A percentile compares a stretch with the other conserved stretches of the same genome.
Evolutionary conservation across 2,797 vertebrate genomes (phyloP).

Genomic region (Ctenopoma kingsleyae): DNA sequence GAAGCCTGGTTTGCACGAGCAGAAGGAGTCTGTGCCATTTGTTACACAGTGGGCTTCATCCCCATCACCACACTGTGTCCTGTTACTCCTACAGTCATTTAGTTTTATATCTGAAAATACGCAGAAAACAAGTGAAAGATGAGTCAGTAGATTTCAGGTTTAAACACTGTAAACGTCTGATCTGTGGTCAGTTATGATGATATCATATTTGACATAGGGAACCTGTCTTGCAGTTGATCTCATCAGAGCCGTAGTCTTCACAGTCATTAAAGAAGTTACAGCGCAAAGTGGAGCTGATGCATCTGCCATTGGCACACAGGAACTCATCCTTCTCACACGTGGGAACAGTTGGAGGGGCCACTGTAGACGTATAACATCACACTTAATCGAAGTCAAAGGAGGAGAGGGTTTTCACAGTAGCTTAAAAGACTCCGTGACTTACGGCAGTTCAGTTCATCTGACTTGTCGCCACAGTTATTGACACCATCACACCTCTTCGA

Average conservation of each 20-base stretch:
- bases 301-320: slow-evolving; percentile 88
- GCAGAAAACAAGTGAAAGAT: neutral
- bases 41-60: slow-evolving; percentile 92
- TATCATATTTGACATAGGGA: slow-evolving; percentile 4
- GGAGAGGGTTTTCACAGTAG: neutral
- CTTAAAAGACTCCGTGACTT: slow-evolving; percentile 61
- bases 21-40: slow-evolving; percentile 88
- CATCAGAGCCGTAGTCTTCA: slow-evolving; percentile 92
- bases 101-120: slow-evolving; percentile 86
- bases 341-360: slow-evolving; percentile 70
- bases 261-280: slow-evolving; percentile 97
- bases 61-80: slow-evolving; percentile 91
- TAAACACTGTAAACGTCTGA: neutral
- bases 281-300: slow-evolving; percentile 89
- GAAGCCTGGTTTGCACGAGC: slow-evolving; percentile 93
- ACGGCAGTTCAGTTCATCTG: slow-evolving; percentile 93
- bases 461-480: slow-evolving; percentile 93
- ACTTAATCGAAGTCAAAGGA: neutral
- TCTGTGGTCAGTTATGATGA: neutral
- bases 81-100: slow-evolving; percentile 89
- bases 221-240: slow-evolving; percentile 90
- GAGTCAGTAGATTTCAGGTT: neutral
- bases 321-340: slow-evolving; percentile 92
- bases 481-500: slow-evolving; percentile 91
- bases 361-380: slow-evolving; percentile 44